Evolutionary conservation across 2,797 vertebrate species (phyloP).

Genomic region (Salmo trutta): DNA sequence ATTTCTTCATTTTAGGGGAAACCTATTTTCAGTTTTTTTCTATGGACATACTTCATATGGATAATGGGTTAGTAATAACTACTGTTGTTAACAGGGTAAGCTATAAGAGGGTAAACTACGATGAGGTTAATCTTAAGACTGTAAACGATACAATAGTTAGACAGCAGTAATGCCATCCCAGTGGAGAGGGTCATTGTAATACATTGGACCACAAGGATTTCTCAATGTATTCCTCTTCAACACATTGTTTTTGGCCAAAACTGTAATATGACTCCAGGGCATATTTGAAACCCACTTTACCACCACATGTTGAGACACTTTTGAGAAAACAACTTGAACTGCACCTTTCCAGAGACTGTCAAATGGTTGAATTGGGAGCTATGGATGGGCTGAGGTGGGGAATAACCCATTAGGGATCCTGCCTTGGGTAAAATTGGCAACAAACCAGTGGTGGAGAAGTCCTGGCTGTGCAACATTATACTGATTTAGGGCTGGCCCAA

Average conservation of each 20-base stretch:
- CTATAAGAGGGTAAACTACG: neutral
- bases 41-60: neutral
- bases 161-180: constrained; percentile 36
- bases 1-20: neutral
- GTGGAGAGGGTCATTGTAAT: constrained; percentile 35
- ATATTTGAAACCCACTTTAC: constrained; percentile 64
- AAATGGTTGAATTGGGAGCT: constrained; percentile 70
- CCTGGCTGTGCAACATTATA: constrained; percentile 48
- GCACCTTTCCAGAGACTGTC: constrained; percentile 70
- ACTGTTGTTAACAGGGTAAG: constrained; percentile 27
- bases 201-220: constrained; percentile 57
- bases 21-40: neutral
- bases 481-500: constrained; percentile 70
- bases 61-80: constrained; percentile 27
- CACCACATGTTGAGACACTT: constrained; percentile 62
- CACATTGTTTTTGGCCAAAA: constrained; percentile 69
- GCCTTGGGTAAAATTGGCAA: constrained; percentile 74
- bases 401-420: constrained; percentile 65
- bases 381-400: constrained; percentile 59
- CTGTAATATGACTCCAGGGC: constrained; percentile 67
- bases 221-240: constrained; percentile 56
- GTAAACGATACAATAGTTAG: constrained; percentile 19
- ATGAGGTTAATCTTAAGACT: constrained; percentile 42
- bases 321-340: constrained; percentile 69
- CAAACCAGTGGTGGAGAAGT: constrained; percentile 70